phyloP scores from a whole-genome alignment of 2,797 vertebrate genomes.

The Atherinosoma microstoma region DNA sequence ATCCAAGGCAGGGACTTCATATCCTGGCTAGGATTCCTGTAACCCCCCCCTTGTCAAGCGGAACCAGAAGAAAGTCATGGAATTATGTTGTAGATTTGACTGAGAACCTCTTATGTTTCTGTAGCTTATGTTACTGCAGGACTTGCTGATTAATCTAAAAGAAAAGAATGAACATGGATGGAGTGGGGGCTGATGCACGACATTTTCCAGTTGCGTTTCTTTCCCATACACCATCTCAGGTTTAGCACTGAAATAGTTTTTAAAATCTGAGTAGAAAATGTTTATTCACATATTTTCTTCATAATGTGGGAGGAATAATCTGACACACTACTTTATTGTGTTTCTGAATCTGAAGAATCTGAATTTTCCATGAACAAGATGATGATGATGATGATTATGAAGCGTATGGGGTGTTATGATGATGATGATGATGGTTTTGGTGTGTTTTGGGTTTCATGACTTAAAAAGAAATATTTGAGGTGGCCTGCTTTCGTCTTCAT shows the following conservation, averaged over 20 bases:
- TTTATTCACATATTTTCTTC: background rate
- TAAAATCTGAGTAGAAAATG: constrained; percentile 5
- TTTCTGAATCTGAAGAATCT: too few relatives aligned
- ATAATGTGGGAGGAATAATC: background rate
- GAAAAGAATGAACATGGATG: background rate
- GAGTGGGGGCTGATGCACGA: background rate
- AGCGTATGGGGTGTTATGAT: too few relatives aligned
- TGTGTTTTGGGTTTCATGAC: constrained; percentile 13
- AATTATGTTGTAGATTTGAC: constrained; percentile 67
- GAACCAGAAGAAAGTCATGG: constrained; percentile 58
- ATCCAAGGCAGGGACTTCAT: constrained; percentile 79
- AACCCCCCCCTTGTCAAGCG: constrained; percentile 45
- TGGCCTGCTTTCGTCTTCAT: constrained; percentile 39
- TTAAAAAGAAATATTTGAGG: constrained; percentile 40
- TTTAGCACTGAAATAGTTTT: background rate
- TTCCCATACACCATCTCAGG: background rate
- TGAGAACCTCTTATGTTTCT: constrained; percentile 58
- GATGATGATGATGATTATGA: background rate
- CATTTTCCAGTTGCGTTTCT: background rate
- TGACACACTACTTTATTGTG: background rate
- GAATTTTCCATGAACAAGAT: constrained; percentile 7
- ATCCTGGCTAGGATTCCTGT: constrained; percentile 75
- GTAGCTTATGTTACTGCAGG: constrained; percentile 14
- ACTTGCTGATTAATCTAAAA: constrained; percentile 20
- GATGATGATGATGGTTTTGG: background rate